Percentiles rank a stretch among this genome's conserved stretches.
Conservation (phyloP, 1,140 invertebrate genomes). For the Orchesella cincta region DNA sequence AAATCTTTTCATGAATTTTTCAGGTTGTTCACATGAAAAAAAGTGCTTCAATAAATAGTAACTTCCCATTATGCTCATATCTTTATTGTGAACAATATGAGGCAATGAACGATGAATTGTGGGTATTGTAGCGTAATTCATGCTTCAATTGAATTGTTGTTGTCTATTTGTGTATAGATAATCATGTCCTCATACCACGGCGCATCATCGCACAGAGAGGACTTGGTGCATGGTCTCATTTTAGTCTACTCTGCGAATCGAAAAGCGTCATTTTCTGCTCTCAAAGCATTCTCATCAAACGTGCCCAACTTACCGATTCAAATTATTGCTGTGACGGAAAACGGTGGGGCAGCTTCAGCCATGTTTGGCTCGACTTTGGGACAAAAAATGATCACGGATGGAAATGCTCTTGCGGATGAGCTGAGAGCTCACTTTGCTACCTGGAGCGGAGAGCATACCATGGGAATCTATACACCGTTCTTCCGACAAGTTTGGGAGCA, state of each 20-base stretch:
- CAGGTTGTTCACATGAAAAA: too few species aligned
- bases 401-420: conserved; percentile 80
- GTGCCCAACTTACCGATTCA: conserved; percentile 92
- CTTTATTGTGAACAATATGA: too few species aligned
- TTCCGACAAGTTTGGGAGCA: conserved; percentile 95
- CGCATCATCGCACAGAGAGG: conserved; percentile 86
- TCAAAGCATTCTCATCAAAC: conserved; percentile 91
- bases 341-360: conserved; percentile 73
- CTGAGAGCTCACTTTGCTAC: conserved; percentile 92
- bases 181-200: conserved; percentile 94
- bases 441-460: conserved; percentile 57
- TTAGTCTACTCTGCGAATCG: conserved; percentile 92
- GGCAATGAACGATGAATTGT: too few species aligned
- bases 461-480: conserved; percentile 92
- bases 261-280: conserved; percentile 87
- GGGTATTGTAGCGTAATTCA: too few species aligned
- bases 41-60: too few species aligned
- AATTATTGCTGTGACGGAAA: conserved; percentile 90
- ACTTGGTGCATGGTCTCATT: conserved; percentile 93
- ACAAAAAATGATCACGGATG: conserved; percentile 87
- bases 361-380: conserved; percentile 87
- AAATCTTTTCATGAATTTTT: too few species aligned
- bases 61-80: too few species aligned
- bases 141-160: too few species aligned
- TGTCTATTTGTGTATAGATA: conserved; percentile 65